A percentile compares a stretch with the other conserved stretches of the same genome.
Evolutionary conservation across 2,113 vertebrate species (phyloP).

Genomic region (Spizaetus ornatus): DNA sequence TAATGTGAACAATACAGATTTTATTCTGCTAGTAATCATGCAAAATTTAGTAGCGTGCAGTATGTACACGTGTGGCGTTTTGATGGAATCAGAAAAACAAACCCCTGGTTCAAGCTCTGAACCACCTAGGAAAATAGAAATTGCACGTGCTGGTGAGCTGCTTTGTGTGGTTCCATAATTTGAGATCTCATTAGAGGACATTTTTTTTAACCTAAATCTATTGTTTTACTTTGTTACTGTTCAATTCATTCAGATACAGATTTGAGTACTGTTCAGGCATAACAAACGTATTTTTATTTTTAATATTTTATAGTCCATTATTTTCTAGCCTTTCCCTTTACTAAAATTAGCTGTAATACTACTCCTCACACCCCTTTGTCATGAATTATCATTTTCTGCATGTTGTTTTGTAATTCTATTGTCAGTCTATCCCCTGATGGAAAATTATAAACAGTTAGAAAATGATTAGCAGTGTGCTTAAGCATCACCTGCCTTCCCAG

Average conservation of each 20-base stretch:
- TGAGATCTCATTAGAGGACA: not conserved
- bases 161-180: not conserved
- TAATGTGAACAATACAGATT: not conserved
- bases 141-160: not conserved
- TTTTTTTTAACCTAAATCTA: not conserved
- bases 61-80: not conserved
- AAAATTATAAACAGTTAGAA: slow-evolving; percentile 7
- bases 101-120: not conserved
- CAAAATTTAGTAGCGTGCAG: not conserved
- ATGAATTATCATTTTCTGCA: not conserved
- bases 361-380: not conserved
- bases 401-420: not conserved
- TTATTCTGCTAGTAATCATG: not conserved
- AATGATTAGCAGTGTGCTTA: not conserved
- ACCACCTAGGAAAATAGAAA: not conserved
- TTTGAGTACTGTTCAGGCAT: not conserved
- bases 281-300: not conserved
- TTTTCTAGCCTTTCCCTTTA: not conserved
- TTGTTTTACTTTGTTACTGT: not conserved
- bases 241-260: not conserved
- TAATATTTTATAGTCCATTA: not conserved
- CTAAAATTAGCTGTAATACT: not conserved
- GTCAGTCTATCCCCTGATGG: not conserved
- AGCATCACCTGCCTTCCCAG: slow-evolving; percentile 19
- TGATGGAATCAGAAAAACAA: not conserved